Evolutionary conservation across 1,140 invertebrate species (phyloP), one percentile per base, ranked within the genome.

Genomic region (Sitodiplosis mosellana): DNA sequence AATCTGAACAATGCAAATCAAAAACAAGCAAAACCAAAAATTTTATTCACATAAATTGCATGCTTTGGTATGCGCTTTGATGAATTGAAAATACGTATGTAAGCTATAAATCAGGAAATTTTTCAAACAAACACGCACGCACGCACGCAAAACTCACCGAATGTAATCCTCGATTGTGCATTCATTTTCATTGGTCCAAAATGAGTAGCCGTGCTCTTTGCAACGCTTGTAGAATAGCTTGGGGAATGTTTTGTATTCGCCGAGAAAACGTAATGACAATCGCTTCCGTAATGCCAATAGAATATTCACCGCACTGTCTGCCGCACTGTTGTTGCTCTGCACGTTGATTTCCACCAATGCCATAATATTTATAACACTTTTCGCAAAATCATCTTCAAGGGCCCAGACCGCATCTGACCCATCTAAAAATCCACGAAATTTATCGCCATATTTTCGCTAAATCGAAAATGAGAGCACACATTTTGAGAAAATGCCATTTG

Each of bases 401-500:
- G 58, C 56, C 64, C 64, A 66, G 18, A 65, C 48, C 8, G 52
- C 52, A 48, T 66, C 63, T 4, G 53, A 54, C 0, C 64, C 64
- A 3, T 59, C 49, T 27, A 65, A 44, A 1, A 66, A 51, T 19
- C 60, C 61, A 0, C 14, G 53, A 45, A 59, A 65, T 21, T 53
- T 53, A 0, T 52, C 43, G 15, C 11, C 36, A 38, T 38, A 17
- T 38, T 38, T 38, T 38, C 15, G 5, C 36, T 38, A 38, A 38
- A 34, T 8, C 7, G 14, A 34, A 38, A 38, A 38, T 38, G 3
- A 27, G 10, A 3, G 10, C 3, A 27, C 27, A 27, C 3, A 27
- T n/a, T n/a, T n/a, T n/a, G n/a, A n/a, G n/a, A n/a, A n/a, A n/a
- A n/a, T n/a, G n/a, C n/a, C n/a, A n/a, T n/a, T n/a, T n/a, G n/a